Base-by-base conservation (phyloP, 1,140 invertebrate species). In the Orussus abietinus region DNA sequence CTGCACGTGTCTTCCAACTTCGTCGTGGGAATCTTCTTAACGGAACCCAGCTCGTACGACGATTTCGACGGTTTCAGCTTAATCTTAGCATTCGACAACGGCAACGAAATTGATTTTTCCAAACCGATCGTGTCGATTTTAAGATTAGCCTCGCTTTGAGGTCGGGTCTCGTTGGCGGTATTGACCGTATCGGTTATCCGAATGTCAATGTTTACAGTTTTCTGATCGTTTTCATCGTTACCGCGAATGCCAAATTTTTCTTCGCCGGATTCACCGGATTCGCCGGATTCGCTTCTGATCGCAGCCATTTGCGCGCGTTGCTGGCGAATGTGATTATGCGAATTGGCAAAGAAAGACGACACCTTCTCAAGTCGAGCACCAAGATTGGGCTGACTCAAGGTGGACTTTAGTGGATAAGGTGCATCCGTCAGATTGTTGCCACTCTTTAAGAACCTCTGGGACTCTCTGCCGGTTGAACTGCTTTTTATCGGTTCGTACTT, bases 291-390 rank as follows among this genome's bases (percentile, higher is more conserved):
- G 11, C 46, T 59, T 13, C 64, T 56, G 1, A 69, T 50, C 1
- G 66, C 62, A 0, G 57, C 62, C 12, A 66, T 54, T 43, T 69
- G 58, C 17, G 57, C 59, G 3, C 67, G 58, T 40, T 80, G 77
- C 42, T 80, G 78, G 5, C 75, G 64, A 22, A 83, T 82, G 40
- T 83, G 78, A 54, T 79, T 81, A 53, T 83, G 80, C 4, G 80
- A 81, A 45, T 73, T 80, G 0, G 79, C 77, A 34, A 84, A 83
- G 45, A 80, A 82, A 0, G 77, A 75, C 0, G 80, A 81, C 17
- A 64, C 71, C 59, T 66, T 81, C 42, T 64, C 66, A 3, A 72
- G 43, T 15, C 64, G 60, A 2, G 66, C 64, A 7, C 65, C 59
- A 7, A 77, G 41, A 41, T 75, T 75, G 2, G 68, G 75, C 31